These are phyloP conservation scores for Latrodectus hesperus DNA, from an alignment of 2,888 invertebrate genomes.

Conservation along the genomic window DNA sequence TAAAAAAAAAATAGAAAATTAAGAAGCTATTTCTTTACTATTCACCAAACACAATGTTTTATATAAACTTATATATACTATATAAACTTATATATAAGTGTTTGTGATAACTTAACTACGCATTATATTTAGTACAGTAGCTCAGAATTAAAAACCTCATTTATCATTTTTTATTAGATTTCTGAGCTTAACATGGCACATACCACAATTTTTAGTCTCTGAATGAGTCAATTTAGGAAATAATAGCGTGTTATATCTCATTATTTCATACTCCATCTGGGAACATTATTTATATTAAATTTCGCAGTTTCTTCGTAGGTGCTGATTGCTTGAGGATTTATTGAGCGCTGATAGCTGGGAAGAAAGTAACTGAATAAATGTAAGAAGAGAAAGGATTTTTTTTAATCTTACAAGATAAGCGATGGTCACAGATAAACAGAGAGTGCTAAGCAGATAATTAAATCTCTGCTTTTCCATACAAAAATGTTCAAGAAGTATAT, in stretches of 20 bases:
- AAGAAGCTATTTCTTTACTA: no score
- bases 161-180: no score
- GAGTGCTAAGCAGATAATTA: constrained; percentile 58
- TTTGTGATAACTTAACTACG: no score
- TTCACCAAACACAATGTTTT: no score
- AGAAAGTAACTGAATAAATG: not conserved
- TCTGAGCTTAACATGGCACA: no score
- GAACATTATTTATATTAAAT: no score
- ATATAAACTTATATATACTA: no score
- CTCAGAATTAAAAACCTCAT: no score
- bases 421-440: constrained; percentile 39
- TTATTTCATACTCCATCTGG: not conserved
- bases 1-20: no score
- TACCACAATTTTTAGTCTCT: not conserved
- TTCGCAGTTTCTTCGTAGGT: constrained; percentile 12
- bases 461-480: constrained; percentile 48
- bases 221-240: constrained; percentile 45
- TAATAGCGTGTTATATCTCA: constrained; percentile 46
- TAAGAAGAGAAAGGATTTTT: constrained; percentile 12
- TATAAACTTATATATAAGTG: no score
- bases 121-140: no score
- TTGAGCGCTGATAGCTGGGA: not conserved
- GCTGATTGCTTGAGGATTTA: constrained; percentile 20
- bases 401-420: constrained; percentile 28
- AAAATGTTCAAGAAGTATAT: constrained; percentile 31